Conservation (phyloP, 2,888 invertebrate genomes). For the Drosophila subquinaria region DNA sequence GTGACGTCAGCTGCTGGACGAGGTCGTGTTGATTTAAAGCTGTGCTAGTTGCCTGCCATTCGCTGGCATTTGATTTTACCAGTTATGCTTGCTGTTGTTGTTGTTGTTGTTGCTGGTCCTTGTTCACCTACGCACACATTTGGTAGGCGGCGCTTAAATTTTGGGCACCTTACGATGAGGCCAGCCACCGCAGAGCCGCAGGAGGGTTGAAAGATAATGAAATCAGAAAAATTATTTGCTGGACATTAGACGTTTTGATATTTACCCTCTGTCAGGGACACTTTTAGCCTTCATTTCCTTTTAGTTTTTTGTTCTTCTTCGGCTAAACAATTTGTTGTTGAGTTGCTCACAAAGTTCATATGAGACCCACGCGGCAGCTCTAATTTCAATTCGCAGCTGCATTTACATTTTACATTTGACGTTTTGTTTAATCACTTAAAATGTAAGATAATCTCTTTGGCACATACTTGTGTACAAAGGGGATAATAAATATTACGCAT, state of each 20-base stretch:
- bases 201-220: constrained; percentile 50
- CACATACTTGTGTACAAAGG: constrained; percentile 3
- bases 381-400: constrained; percentile 47
- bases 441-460: constrained; percentile 59
- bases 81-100: constrained; percentile 4
- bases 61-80: constrained; percentile 57
- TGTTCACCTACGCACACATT: constrained; percentile 61
- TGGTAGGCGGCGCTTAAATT: constrained; percentile 71
- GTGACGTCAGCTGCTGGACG: constrained; percentile 63
- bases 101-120: constrained; percentile 20
- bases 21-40: constrained; percentile 64
- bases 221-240: constrained; percentile 38
- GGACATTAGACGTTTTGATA: constrained; percentile 20
- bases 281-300: constrained; percentile 8
- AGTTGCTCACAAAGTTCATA: constrained; percentile 1
- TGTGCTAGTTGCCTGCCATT: constrained; percentile 65
- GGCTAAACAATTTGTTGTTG: background rate
- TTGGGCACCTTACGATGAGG: constrained; percentile 34
- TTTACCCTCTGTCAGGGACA: background rate
- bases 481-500: constrained; percentile 29
- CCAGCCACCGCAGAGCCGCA: constrained; percentile 6
- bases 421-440: constrained; percentile 60
- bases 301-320: constrained; percentile 10
- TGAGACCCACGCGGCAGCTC: constrained; percentile 22
- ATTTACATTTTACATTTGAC: constrained; percentile 50